Percentiles rank a stretch among this genome's conserved stretches.
phyloP scores from a whole-genome alignment of 2,888 invertebrate species.

The Lymantria dispar region DNA sequence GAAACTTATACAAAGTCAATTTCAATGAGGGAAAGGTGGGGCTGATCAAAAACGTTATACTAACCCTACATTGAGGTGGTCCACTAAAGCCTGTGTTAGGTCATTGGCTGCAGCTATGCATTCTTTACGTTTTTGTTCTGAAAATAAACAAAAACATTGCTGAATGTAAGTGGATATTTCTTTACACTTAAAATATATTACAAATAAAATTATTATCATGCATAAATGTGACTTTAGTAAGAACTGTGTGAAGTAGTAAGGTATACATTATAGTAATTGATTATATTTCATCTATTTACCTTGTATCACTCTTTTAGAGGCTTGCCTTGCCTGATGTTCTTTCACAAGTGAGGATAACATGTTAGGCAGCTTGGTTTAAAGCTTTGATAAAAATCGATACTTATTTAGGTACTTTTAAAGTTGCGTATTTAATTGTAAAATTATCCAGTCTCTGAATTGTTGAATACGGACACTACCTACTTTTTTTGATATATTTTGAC shows the following conservation, averaged over 20 bases:
- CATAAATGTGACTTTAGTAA: too few species aligned
- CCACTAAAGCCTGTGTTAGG: constrained; percentile 96
- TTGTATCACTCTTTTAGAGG: constrained; percentile 90
- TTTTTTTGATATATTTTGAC: too few species aligned
- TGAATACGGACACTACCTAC: too few species aligned
- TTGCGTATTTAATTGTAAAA: too few species aligned
- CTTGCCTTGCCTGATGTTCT: constrained; percentile 92
- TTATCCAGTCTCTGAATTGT: too few species aligned
- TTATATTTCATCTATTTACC: constrained; percentile 68
- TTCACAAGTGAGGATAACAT: constrained; percentile 94
- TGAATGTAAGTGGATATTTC: too few species aligned
- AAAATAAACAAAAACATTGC: constrained; percentile 39
- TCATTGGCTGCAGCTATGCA: constrained; percentile 96
- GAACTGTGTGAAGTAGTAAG: too few species aligned
- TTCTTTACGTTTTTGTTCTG: constrained; percentile 96
- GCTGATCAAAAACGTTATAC: constrained; percentile 27
- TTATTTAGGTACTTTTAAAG: too few species aligned
- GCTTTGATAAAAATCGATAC: too few species aligned
- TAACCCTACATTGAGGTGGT: constrained; percentile 98
- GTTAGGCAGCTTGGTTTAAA: constrained; percentile 33
- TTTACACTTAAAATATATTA: too few species aligned
- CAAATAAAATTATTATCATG: too few species aligned
- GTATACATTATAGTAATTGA: neutral
- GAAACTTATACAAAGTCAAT: neutral
- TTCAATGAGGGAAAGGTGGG: neutral